Base-by-base conservation (phyloP, 2,888 invertebrate species). In the Drosophila ezoana region DNA sequence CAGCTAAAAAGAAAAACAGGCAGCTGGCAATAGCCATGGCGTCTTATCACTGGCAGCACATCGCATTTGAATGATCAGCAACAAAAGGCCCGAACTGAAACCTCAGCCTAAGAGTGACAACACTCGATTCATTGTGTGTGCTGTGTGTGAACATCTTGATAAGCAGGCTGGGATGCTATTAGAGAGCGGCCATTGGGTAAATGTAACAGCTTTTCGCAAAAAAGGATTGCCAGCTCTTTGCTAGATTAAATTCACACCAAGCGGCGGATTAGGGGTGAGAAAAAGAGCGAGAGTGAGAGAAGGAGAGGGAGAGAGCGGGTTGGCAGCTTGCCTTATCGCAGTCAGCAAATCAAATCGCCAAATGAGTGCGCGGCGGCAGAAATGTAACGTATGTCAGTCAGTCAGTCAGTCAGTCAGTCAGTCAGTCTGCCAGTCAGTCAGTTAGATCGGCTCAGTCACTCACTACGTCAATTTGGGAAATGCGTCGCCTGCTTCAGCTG, bases 201-300 rank as follows among this genome's bases (percentile, higher is more conserved):
- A 75, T 79, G 81, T 78, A 78, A 71, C 78, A 76, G 71, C 65
- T 70, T 59, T 68, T n/a, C 18, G 41, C n/a, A 23, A 47, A 77
- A 81, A 81, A 81, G 80, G 80, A 80, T 81, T 81, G 72, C 40
- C 68, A 61, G 76, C 86, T 87, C 79, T 84, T 80, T 86, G 87
- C 67, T 84, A 88, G 88, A 87, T 87, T 87, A 88, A 87, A 88
- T 87, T 87, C 86, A 87, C 86, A 87, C 86, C 79, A 72, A 67
- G 33, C 28, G 28, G 23, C 51, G 84, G 86, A 72, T 81, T 87
- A 87, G 76, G 87, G 86, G 79, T 77, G 72, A 61, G 48, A 32
- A 41, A 18, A 18, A 51, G 52, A 47, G 49, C 8, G 28, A 8
- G 28, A 41, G 32, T 2, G 28, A 16, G 45, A 35, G 11, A 13